Base-by-base conservation (phyloP, 2,888 invertebrate genomes). In the Hypomecis punctinalis region DNA sequence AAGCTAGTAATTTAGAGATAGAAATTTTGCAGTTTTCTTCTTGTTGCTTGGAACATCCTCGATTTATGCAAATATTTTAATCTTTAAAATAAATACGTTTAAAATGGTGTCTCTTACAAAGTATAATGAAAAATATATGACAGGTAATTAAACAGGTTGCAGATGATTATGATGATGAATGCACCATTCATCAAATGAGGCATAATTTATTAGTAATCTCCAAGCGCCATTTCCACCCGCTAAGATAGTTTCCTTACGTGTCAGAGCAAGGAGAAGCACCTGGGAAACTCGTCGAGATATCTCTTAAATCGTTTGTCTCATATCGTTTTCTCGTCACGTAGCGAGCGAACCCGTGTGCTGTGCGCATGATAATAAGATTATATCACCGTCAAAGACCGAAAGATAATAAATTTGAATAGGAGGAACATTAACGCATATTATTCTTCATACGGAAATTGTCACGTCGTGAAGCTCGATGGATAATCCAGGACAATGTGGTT, bases 371-470 rank as follows among this genome's bases (percentile, higher is more conserved):
- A 78, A 76, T 73, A 73, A 71, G 71, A 80, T 78, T 75, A 78
- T 75, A 74, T 75, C 73, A 76, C 75, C 72, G 78, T 79, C 78
- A 76, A 76, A 76, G 74, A 73, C 72, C 72, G 72, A 71, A 47
- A 61, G 64, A 69, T 73, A 72, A 78, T 73, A 72, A 74, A 76
- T 79, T 76, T 72, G 69, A 75, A 79, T 66, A 68, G 66, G 60
- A 64, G 69, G 67, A 70, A 71, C 68, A 61, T 66, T 66, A 61
- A 69, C 45, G 42, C 10, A 39, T 69, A 60, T 64, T 68, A 68
- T 68, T 23, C 23, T 67, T 60, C 55, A 70, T 67, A 65, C 70
- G 67, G 62, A 73, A 71, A 68, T 61, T 60, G 42, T 61, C 3
- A 1, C 23, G 23, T 23, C 23, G 23, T 23, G 23, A 23, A 23